Base-by-base conservation (phyloP, 1,140 invertebrate species). In the Bradynema listronoti region DNA sequence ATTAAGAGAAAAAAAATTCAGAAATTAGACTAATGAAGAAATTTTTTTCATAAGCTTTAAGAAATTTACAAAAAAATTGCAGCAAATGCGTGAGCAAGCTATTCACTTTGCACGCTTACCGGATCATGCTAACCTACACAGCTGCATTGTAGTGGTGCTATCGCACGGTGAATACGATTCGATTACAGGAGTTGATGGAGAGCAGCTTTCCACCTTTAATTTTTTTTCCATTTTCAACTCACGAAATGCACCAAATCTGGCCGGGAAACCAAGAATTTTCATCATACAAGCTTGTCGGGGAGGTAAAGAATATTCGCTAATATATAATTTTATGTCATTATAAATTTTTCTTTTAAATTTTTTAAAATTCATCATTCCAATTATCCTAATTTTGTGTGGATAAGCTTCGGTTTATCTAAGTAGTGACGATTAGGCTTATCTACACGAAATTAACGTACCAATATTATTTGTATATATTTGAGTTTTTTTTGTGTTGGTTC, bases 251-350 rank as follows among this genome's bases (percentile, higher is more conserved):
- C 81, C 82, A 1, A 54, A 78, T 55, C 78, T 88, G 29, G 68
- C 78, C 0, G 80, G 81, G 41, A 86, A 87, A 70, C 87, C 87
- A 42, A 88, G 88, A 79, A 82, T 88, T 59, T 87, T 88, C 65
- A 84, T 88, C 36, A 87, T 87, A 71, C 87, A 88, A 77, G 82
- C 84, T 42, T 88, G 87, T 78, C 83, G 86, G 11, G 70, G 69
- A 49, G n/a, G 59, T 61, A 45, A 11, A 16, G 1, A 14, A 14
- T 11, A 19, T 61, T 57, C 25, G 11, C 9, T 9, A 53, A 47
- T 36, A n/a, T 34, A 22, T 56, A 22, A 24, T 9, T 54, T 58
- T 19, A 56, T 11, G 9, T 56, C 7, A 53, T n/a, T n/a, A n/a
- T n/a, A n/a, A n/a, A n/a, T n/a, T n/a, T n/a, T n/a, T n/a, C n/a